Conservation (phyloP, 2,113 vertebrate genomes). For the Scartelaos histophorus region DNA sequence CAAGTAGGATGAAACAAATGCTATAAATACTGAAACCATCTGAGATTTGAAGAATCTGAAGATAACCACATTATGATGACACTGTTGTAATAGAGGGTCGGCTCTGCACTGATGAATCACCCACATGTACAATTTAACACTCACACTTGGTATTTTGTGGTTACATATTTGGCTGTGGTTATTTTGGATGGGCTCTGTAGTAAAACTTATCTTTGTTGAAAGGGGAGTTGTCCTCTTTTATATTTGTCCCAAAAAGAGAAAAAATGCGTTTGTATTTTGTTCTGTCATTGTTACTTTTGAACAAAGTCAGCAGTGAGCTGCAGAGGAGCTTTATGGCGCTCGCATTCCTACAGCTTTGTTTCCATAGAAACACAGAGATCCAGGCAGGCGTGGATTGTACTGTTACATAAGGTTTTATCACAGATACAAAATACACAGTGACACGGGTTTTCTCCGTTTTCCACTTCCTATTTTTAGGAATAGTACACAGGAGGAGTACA, state of each 20-base stretch:
- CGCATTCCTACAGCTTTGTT: conserved; percentile 72
- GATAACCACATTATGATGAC: conserved; percentile 35
- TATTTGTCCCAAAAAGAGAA: conserved; percentile 13
- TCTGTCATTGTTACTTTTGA: conserved; percentile 56
- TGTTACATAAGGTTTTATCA: conserved; percentile 74
- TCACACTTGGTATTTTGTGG: conserved; percentile 19
- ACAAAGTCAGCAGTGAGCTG: conserved; percentile 48
- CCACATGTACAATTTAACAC: conserved; percentile 35
- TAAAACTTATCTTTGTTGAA: conserved; percentile 19
- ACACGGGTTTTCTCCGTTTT: conserved; percentile 58
- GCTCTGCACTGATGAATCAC: conserved; percentile 41
- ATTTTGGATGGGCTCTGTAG: conserved; percentile 1
- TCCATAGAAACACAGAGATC: conserved; percentile 77
- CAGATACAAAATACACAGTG: conserved; percentile 58
- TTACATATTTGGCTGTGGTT: conserved; percentile 33
- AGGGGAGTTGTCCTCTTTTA: background rate
- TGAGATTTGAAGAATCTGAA: background rate
- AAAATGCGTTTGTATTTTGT: conserved; percentile 33
- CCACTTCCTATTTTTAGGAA: conserved; percentile 58
- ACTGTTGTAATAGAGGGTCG: conserved; percentile 38
- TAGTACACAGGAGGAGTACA: conserved; percentile 28
- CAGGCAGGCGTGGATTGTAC: conserved; percentile 64
- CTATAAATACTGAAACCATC: background rate
- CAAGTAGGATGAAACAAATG: background rate
- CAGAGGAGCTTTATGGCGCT: conserved; percentile 56